These are phyloP conservation scores for Ruditapes philippinarum DNA, from an alignment of 1,140 invertebrate species.

Conservation along the genomic window DNA sequence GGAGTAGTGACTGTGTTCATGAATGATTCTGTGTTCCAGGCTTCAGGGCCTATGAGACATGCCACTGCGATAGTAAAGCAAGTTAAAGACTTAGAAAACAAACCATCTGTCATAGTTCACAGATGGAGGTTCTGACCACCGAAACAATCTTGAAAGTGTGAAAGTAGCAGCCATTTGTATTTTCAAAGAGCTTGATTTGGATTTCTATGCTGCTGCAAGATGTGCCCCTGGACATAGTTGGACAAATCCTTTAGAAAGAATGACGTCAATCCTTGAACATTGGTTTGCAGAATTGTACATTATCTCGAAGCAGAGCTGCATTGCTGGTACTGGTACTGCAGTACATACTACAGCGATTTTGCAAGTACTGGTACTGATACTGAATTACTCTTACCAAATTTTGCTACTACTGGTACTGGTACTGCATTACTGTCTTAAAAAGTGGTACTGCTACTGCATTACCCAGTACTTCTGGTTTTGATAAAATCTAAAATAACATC, in stretches of 20 bases:
- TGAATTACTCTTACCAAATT: no score
- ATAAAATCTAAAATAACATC: no score
- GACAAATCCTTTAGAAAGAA: conserved; percentile 12
- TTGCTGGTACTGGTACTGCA: no score
- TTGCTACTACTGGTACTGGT: no score
- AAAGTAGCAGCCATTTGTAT: conserved; percentile 36
- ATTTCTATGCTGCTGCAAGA: conserved; percentile 4
- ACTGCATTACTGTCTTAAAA: no score
- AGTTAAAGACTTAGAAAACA: not conserved
- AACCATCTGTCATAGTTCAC: no score
- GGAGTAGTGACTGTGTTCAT: conserved; percentile 6
- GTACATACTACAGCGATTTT: no score
- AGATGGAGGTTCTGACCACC: conserved; percentile 48
- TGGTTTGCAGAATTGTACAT: not conserved
- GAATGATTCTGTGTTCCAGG: conserved; percentile 22
- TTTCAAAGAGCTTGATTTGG: conserved; percentile 19
- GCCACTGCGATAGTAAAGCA: no score
- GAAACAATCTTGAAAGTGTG: conserved; percentile 22
- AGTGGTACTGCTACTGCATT: no score
- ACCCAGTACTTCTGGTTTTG: no score
- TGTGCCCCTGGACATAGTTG: conserved; percentile 51
- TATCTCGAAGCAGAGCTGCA: no score
- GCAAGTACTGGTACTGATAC: no score
- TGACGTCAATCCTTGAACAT: not conserved
- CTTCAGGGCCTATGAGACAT: not conserved